Percentiles rank a stretch among this genome's conserved stretches.
These are phyloP conservation scores for Lampropteryx suffumata DNA, from an alignment of 2,888 invertebrate species.

Conservation along the genomic window DNA sequence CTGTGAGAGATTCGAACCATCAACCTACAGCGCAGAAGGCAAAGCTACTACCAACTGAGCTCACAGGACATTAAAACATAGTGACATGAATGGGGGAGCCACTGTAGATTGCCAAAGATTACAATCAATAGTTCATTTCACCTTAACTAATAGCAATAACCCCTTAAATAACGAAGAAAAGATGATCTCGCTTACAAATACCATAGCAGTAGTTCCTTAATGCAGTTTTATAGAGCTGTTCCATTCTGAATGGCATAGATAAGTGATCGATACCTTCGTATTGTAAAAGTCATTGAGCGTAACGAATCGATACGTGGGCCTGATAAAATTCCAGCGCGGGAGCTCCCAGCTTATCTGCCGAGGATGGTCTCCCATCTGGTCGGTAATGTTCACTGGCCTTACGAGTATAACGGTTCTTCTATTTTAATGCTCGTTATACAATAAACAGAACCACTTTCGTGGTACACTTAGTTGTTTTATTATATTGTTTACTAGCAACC, in stretches of 20 bases:
- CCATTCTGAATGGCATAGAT: constrained; percentile 24
- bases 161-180: neutral
- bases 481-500: neutral
- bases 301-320: constrained; percentile 49
- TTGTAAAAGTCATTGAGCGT: constrained; percentile 41
- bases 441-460: too few relatives aligned
- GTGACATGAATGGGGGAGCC: too few relatives aligned
- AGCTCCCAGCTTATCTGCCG: constrained; percentile 47
- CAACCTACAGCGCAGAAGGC: too few relatives aligned
- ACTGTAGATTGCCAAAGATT: too few relatives aligned
- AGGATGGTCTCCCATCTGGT: constrained; percentile 42
- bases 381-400: constrained; percentile 46
- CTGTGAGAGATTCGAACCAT: too few relatives aligned
- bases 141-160: too few relatives aligned
- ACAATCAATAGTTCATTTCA: too few relatives aligned
- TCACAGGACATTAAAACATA: too few relatives aligned
- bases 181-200: constrained; percentile 27
- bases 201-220: constrained; percentile 32
- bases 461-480: too few relatives aligned
- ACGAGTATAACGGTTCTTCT: constrained; percentile 36
- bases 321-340: constrained; percentile 59
- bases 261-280: constrained; percentile 32
- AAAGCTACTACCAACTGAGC: too few relatives aligned
- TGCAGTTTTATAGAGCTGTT: constrained; percentile 33
- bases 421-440: neutral